Conservation (phyloP, 53 echinoderm and acorn worm species). For the Mesocentrotus franciscanus region DNA sequence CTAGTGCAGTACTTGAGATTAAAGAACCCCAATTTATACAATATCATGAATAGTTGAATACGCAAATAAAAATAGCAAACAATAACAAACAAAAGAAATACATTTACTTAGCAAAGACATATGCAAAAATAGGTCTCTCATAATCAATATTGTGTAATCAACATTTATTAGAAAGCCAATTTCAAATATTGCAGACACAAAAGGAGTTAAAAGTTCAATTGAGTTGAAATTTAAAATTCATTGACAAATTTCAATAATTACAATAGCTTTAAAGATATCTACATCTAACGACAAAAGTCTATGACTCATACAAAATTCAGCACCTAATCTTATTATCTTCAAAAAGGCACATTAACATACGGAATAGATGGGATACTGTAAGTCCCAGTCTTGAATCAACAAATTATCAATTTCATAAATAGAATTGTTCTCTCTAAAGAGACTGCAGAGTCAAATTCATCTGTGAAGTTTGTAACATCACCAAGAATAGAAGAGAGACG, state of each 20-base stretch:
- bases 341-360: slow-evolving; percentile 34
- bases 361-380: slow-evolving; percentile 3
- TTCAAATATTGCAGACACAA: slow-evolving; percentile 24
- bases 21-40: neutral
- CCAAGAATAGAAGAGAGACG: neutral
- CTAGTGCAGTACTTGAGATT: neutral
- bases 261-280: slow-evolving; percentile 9
- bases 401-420: neutral
- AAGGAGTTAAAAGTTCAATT: neutral
- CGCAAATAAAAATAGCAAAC: neutral
- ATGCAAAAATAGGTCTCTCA: neutral
- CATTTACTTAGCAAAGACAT: neutral
- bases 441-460: neutral
- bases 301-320: slow-evolving; percentile 23
- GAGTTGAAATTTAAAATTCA: slow-evolving; percentile 49
- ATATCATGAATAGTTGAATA: neutral
- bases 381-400: neutral
- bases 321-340: slow-evolving; percentile 45
- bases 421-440: neutral
- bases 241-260: slow-evolving; percentile 38
- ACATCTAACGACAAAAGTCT: neutral
- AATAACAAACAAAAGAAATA: neutral
- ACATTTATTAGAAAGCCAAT: slow-evolving; percentile 15
- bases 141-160: neutral
- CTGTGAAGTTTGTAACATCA: neutral